Evolutionary conservation across 2,888 invertebrate genomes (phyloP).

Genomic region (Saturnia japonica): DNA sequence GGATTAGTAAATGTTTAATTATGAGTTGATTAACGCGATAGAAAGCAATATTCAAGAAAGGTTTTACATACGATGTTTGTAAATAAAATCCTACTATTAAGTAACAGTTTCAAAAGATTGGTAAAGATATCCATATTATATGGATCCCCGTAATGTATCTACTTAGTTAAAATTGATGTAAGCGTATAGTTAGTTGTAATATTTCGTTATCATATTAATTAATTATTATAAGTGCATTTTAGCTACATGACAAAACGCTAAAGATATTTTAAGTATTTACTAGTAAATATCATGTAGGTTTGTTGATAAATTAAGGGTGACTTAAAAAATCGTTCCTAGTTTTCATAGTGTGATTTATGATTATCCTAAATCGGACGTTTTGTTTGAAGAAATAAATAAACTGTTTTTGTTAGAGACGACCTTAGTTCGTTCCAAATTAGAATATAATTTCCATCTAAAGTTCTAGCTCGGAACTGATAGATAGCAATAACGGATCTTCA

Average conservation of each 20-base stretch:
- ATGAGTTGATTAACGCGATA: constrained; percentile 20
- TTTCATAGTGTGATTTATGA: constrained; percentile 46
- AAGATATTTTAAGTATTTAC: constrained; percentile 23
- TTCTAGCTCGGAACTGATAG: neutral
- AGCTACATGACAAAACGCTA: constrained; percentile 40
- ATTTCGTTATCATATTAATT: constrained; percentile 10
- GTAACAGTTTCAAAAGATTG: neutral
- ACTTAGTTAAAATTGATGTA: neutral
- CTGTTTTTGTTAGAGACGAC: neutral
- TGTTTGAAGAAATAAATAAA: neutral
- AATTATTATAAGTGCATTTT: constrained; percentile 17
- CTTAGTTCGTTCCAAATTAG: neutral
- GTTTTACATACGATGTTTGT: constrained; percentile 15
- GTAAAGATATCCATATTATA: neutral
- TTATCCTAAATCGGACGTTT: constrained; percentile 35
- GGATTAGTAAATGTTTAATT: constrained; percentile 4
- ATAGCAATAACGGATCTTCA: neutral
- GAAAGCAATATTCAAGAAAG: constrained; percentile 38
- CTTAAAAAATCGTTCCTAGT: constrained; percentile 58
- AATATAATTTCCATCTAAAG: neutral
- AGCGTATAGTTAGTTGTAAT: constrained; percentile 10
- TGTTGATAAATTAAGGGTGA: constrained; percentile 34
- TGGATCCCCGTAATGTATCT: neutral
- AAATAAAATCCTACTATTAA: neutral
- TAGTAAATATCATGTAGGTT: constrained; percentile 28